phyloP scores from a whole-genome alignment of 1,140 invertebrate species.

The Eumeta japonica region DNA sequence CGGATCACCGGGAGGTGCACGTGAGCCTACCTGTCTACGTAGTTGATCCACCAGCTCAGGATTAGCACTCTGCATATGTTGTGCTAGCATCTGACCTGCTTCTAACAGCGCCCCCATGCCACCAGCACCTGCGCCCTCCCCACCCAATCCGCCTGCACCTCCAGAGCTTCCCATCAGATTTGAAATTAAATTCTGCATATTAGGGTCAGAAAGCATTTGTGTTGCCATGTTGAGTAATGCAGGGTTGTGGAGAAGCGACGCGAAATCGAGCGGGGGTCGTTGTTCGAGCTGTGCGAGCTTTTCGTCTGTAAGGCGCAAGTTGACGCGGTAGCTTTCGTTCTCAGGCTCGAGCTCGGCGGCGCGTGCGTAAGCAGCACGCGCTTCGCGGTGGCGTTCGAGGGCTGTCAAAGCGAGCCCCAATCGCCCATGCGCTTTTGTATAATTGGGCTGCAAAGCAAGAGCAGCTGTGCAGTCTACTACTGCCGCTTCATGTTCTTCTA shows the following conservation, averaged over 20 bases:
- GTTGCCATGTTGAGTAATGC: slow-evolving; percentile 75
- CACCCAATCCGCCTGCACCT: slow-evolving; percentile 9
- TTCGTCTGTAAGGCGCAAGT: slow-evolving; percentile 67
- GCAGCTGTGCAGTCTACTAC: slow-evolving; percentile 89
- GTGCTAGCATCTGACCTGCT: slow-evolving; percentile 48
- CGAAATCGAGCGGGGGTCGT: slow-evolving; percentile 55
- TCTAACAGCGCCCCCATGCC: slow-evolving; percentile 42
- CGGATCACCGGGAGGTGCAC: slow-evolving; percentile 22
- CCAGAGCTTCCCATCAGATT: slow-evolving; percentile 32
- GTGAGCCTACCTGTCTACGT: slow-evolving; percentile 30
- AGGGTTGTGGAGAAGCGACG: slow-evolving; percentile 70
- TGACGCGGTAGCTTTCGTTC: slow-evolving; percentile 88
- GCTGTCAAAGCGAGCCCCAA: slow-evolving; percentile 88
- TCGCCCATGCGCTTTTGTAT: slow-evolving; percentile 92
- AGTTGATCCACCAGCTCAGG: slow-evolving; percentile 51
- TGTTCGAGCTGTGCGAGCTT: slow-evolving; percentile 23
- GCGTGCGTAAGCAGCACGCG: slow-evolving; percentile 81
- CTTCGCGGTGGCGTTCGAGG: slow-evolving; percentile 77
- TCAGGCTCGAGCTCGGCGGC: slow-evolving; percentile 89
- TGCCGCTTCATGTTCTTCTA: slow-evolving; percentile 76
- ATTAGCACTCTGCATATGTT: slow-evolving; percentile 52
- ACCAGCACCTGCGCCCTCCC: slow-evolving; percentile 9
- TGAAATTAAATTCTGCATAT: slow-evolving; percentile 70
- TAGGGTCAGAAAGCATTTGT: slow-evolving; percentile 75
- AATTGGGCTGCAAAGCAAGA: slow-evolving; percentile 82